A percentile compares a stretch with the other conserved stretches of the same genome.
Evolutionary conservation across 2,888 invertebrate genomes (phyloP).

Genomic region (Netelia melanura): DNA sequence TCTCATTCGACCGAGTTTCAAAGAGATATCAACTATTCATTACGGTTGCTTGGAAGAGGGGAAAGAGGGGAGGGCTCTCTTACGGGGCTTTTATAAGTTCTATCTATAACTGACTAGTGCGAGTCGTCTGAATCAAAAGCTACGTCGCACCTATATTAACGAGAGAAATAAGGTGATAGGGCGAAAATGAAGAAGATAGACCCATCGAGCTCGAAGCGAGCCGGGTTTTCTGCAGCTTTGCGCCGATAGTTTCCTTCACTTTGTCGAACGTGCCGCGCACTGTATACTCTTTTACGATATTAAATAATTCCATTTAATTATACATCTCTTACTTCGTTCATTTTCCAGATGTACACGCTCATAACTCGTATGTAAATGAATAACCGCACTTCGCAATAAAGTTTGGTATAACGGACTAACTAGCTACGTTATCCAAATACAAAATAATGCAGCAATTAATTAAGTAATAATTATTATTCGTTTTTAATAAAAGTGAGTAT

Average conservation of each 20-base stretch:
- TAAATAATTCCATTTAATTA: constrained; percentile 82
- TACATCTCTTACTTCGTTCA: constrained; percentile 70
- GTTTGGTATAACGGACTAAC: background rate
- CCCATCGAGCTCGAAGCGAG: constrained; percentile 69
- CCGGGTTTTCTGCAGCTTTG: constrained; percentile 4
- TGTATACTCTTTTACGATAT: constrained; percentile 75
- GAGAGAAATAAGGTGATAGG: background rate
- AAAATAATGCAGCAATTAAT: too few species aligned
- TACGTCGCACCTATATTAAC: background rate
- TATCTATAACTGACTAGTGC: background rate
- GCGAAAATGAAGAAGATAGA: constrained; percentile 3
- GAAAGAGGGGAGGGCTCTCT: too few species aligned
- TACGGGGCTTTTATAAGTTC: background rate
- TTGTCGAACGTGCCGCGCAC: constrained; percentile 47
- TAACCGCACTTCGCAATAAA: background rate
- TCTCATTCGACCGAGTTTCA: constrained; percentile 72
- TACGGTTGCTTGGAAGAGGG: constrained; percentile 43
- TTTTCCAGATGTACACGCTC: background rate
- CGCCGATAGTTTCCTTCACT: background rate
- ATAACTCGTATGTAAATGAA: background rate
- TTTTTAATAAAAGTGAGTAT: background rate
- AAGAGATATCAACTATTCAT: constrained; percentile 77
- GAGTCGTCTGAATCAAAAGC: background rate
- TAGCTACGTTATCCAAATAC: too few species aligned
- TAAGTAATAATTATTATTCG: too few species aligned